Evolutionary conservation across 2,888 invertebrate genomes (phyloP).

Genomic region (Scaptomyza parva): DNA sequence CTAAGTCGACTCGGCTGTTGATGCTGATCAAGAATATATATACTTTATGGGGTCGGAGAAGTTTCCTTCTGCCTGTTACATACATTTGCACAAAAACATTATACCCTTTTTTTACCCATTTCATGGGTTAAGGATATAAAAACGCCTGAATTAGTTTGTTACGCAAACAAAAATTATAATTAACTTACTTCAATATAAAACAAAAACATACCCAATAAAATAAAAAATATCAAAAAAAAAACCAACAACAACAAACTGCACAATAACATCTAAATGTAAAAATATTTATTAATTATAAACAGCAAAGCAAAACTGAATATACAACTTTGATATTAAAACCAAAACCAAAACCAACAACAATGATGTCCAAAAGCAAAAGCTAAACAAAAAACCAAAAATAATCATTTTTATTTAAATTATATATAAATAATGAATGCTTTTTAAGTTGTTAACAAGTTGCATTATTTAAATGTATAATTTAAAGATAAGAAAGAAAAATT

Average conservation of each 20-base stretch:
- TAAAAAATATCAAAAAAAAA: conserved; percentile 51
- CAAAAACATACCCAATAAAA: conserved; percentile 51
- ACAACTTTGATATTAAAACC: conserved; percentile 58
- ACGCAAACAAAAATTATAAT: conserved; percentile 67
- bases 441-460: conserved; percentile 83
- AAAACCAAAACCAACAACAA: too few species aligned
- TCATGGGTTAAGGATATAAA: too few species aligned
- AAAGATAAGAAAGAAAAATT: conserved; percentile 49
- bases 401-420: conserved; percentile 76
- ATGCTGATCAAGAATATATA: too few species aligned
- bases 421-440: conserved; percentile 83
- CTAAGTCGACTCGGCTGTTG: too few species aligned
- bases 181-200: conserved; percentile 72
- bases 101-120: too few species aligned
- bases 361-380: conserved; percentile 50
- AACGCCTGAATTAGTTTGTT: conserved; percentile 78
- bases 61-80: too few species aligned
- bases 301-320: conserved; percentile 65
- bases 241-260: conserved; percentile 73
- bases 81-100: too few species aligned
- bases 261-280: conserved; percentile 81
- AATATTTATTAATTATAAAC: conserved; percentile 65
- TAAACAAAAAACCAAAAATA: conserved; percentile 39
- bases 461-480: conserved; percentile 80
- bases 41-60: too few species aligned